Conservation (phyloP, 2,797 vertebrate genomes). For the Sebastes wilsoni region DNA sequence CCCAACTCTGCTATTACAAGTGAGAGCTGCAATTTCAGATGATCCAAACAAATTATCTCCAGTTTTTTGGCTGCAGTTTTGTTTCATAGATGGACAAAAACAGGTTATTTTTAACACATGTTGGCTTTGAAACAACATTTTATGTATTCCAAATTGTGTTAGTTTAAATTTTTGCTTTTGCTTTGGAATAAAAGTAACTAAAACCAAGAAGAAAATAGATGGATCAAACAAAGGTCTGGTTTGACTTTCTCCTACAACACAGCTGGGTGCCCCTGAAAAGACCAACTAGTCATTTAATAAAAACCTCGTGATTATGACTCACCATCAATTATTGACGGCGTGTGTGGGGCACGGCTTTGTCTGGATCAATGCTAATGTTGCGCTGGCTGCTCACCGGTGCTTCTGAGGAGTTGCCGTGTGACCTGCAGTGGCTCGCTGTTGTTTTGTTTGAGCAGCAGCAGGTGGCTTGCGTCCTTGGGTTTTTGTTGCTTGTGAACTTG, state of each 20-base stretch:
- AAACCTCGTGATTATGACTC: slow-evolving; percentile 70
- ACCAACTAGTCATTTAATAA: slow-evolving; percentile 62
- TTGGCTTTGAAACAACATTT: neutral
- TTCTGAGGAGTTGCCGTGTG: slow-evolving; percentile 62
- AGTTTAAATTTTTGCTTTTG: neutral
- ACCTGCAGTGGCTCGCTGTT: slow-evolving; percentile 67
- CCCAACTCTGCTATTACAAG: neutral
- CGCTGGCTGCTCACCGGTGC: slow-evolving; percentile 43
- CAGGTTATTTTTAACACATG: neutral
- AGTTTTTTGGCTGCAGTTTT: neutral
- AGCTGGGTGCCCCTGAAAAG: slow-evolving; percentile 62
- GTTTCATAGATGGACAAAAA: neutral
- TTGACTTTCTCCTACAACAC: slow-evolving; percentile 66
- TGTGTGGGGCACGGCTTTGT: slow-evolving; percentile 63
- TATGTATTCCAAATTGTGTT: no score
- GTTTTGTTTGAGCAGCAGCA: slow-evolving; percentile 79
- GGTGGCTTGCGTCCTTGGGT: slow-evolving; percentile 79
- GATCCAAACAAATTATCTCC: slow-evolving; percentile 4
- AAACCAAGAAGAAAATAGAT: slow-evolving; percentile 13
- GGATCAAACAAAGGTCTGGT: slow-evolving; percentile 24
- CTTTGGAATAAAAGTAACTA: neutral
- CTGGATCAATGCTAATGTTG: slow-evolving; percentile 71
- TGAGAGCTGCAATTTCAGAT: slow-evolving; percentile 5
- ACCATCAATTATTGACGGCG: slow-evolving; percentile 78
- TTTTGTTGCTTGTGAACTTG: slow-evolving; percentile 82